Percentiles rank a stretch among this genome's conserved stretches.
phyloP scores from a whole-genome alignment of 2,113 vertebrate genomes.

The Orientallactaga bullata region DNA sequence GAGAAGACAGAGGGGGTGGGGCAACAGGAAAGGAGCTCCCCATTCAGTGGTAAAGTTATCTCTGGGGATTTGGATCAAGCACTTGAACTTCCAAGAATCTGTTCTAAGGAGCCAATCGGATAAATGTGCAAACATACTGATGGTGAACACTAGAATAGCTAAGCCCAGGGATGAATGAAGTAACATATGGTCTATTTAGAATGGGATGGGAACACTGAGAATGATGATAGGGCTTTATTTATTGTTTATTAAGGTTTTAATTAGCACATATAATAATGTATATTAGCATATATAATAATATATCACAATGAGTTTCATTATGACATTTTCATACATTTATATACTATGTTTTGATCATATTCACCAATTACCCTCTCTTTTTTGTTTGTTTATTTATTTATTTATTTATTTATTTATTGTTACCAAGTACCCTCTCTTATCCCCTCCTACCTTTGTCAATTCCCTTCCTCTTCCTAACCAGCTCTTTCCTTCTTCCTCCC shows the following conservation, averaged over 20 bases:
- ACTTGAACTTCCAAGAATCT: neutral
- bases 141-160: neutral
- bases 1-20: too few relatives aligned
- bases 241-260: too few relatives aligned
- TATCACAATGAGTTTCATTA: too few relatives aligned
- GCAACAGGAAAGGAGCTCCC: neutral
- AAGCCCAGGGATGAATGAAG: neutral
- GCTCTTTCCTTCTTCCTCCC: too few relatives aligned
- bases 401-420: neutral
- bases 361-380: neutral
- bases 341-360: neutral
- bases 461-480: too few relatives aligned
- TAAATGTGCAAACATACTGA: fast-evolving
- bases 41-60: too few relatives aligned
- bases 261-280: too few relatives aligned
- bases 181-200: neutral
- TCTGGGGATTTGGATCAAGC: neutral
- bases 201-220: neutral
- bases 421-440: too few relatives aligned
- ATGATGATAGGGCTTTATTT: conserved; percentile 17
- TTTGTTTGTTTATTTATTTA: too few relatives aligned
- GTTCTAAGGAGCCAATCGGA: neutral
- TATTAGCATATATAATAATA: too few relatives aligned
- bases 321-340: too few relatives aligned
- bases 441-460: too few relatives aligned